Evolutionary conservation across 2,888 invertebrate species (phyloP), one percentile per base, ranked within the genome.

Genomic region (Empis stercorea): DNA sequence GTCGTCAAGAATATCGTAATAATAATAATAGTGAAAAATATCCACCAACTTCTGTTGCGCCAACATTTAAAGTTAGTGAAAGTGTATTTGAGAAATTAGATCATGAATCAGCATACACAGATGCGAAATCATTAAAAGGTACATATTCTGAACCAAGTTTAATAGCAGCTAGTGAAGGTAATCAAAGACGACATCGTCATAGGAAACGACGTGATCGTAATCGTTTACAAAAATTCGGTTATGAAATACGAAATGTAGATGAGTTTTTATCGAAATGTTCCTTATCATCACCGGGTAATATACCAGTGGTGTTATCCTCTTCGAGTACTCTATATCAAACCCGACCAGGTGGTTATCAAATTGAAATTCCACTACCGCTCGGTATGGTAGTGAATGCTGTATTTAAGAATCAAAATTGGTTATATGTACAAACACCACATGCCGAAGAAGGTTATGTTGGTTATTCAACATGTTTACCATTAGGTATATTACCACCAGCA

Each of bases 341-440:
- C 1, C 76, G 80, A 49, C 73, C 75, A 42, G 81, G 80, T n/a
- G 76, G 75, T 34, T 81, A 79, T 56, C 79, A 80, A 59, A 73
- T 75, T 10, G 84, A 84, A 65, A 71, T 84, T 44, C 73, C 78
- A 0, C 66, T 87, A 44, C 85, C 87, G 0, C 68, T 87, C 50
- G 88, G 88, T 5, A 87, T 87, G 66, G 87, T 88, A 4, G 87
- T 88, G 11, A 88, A 88, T 63, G 87, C 87, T 0, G 83, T 88
- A 23, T 88, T 87, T 65, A 87, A 87, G 65, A 87, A 85, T 59
- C 80, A 86, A 57, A 80, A 80, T 57, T 88, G 88, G 88, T 67
- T 88, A 34, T 88, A 87, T 60, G 86, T 84, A 15, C 87, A 87
- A 65, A 88, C 87, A 1, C 86, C 87, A 3, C 88, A 87, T 56